A percentile compares a stretch with the other conserved stretches of the same genome.
These are phyloP conservation scores for Seira ritae DNA, from an alignment of 2,888 invertebrate species.

Conservation along the genomic window DNA sequence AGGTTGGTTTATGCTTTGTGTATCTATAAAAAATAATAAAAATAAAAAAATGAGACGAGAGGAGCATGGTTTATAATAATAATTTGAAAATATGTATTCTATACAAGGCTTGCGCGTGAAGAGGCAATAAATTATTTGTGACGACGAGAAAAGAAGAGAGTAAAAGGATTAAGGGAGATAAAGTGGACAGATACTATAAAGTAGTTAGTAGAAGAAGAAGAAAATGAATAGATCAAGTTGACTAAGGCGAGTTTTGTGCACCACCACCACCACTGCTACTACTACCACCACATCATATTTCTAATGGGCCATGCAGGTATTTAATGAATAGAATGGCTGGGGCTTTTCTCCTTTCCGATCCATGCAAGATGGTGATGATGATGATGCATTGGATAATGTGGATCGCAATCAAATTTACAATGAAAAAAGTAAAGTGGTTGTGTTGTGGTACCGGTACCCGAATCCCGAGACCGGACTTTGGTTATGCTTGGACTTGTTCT, in stretches of 20 bases:
- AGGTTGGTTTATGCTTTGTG: constrained; percentile 22
- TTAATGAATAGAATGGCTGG: no score
- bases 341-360: no score
- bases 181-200: constrained; percentile 27
- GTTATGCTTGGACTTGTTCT: no score
- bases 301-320: no score
- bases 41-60: not conserved
- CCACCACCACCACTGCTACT: no score
- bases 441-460: no score
- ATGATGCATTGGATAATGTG: constrained; percentile 49
- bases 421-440: no score
- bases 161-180: constrained; percentile 23
- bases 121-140: constrained; percentile 70
- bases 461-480: no score
- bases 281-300: no score
- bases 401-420: constrained; percentile 46
- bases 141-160: constrained; percentile 62
- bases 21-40: constrained; percentile 31
- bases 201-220: no score
- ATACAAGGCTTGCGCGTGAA: constrained; percentile 67
- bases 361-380: no score
- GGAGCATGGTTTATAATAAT: constrained; percentile 56
- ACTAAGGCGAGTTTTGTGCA: no score
- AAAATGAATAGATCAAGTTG: constrained; percentile 43
- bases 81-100: constrained; percentile 68